phyloP scores from a whole-genome alignment of 2,113 vertebrate genomes.

The Gasterosteus nipponicus region DNA sequence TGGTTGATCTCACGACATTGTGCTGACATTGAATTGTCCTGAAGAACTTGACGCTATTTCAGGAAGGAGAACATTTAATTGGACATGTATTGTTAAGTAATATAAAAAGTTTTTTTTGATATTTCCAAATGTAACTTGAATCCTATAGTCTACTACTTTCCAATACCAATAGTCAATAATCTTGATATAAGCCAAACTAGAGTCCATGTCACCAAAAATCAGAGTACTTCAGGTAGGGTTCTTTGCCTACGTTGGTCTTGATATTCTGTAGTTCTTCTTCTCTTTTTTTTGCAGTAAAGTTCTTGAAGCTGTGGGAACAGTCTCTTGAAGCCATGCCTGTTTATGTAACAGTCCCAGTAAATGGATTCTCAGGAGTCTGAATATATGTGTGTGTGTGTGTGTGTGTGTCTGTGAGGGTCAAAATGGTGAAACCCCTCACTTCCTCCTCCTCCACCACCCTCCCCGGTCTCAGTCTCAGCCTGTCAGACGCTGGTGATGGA shows the following conservation, averaged over 20 bases:
- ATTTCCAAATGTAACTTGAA: conserved; percentile 82
- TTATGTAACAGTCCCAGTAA: conserved; percentile 84
- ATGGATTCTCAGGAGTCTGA: conserved; percentile 77
- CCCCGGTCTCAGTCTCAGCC: conserved; percentile 57
- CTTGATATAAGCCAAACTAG: conserved; percentile 77
- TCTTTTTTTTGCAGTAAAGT: conserved; percentile 78
- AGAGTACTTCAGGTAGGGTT: conserved; percentile 69
- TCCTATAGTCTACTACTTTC: conserved; percentile 81
- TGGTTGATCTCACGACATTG: conserved; percentile 76
- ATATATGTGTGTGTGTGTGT: conserved; percentile 56
- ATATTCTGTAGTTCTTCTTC: conserved; percentile 68
- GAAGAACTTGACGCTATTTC: conserved; percentile 77
- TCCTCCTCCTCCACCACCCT: conserved; percentile 49
- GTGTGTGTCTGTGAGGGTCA: conserved; percentile 38
- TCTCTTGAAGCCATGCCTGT: conserved; percentile 86
- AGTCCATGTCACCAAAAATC: conserved; percentile 79
- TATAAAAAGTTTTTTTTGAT: conserved; percentile 78
- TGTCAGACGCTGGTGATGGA: conserved; percentile 99
- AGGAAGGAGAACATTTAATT: conserved; percentile 81
- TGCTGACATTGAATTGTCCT: conserved; percentile 80
- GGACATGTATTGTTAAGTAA: conserved; percentile 80
- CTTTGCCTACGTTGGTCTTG: conserved; percentile 60
- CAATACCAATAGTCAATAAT: conserved; percentile 81
- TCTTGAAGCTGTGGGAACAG: conserved; percentile 83
- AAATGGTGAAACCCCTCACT: conserved; percentile 60